Evolutionary conservation across 2,797 vertebrate species (phyloP).

Genomic region (Cichlasoma orientale): DNA sequence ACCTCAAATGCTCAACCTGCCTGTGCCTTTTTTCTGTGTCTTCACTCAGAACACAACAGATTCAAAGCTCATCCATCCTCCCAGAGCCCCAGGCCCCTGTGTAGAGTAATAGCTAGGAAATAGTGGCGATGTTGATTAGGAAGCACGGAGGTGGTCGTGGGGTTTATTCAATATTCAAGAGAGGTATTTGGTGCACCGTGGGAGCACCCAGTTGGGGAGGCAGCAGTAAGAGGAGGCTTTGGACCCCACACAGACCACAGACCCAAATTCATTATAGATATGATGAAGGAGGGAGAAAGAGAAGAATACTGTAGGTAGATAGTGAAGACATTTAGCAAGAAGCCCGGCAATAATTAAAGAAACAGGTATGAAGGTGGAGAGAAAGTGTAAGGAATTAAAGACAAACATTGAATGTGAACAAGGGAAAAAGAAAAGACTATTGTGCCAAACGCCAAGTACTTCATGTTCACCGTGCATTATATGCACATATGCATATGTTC

Average conservation of each 20-base stretch:
- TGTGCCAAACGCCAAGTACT: background rate
- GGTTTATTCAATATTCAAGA: slow-evolving; percentile 79
- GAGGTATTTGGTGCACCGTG: slow-evolving; percentile 75
- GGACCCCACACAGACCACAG: slow-evolving; percentile 61
- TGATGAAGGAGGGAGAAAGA: slow-evolving; percentile 14
- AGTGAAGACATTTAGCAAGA: background rate
- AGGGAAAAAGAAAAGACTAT: background rate
- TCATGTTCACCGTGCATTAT: background rate
- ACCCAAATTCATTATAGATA: slow-evolving; percentile 64
- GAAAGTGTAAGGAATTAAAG: background rate
- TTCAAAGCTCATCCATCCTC: slow-evolving; percentile 53
- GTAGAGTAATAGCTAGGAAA: slow-evolving; percentile 58
- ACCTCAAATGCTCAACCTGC: slow-evolving; percentile 47
- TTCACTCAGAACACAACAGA: slow-evolving; percentile 42
- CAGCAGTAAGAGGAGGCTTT: slow-evolving; percentile 48
- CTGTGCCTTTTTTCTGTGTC: slow-evolving; percentile 40
- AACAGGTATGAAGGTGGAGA: slow-evolving; percentile 1
- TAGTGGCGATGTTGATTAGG: slow-evolving; percentile 65
- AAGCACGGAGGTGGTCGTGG: slow-evolving; percentile 62
- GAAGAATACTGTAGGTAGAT: slow-evolving; percentile 11
- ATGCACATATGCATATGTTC: background rate
- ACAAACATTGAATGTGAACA: background rate
- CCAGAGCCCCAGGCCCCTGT: slow-evolving; percentile 30
- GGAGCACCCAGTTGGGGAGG: slow-evolving; percentile 67
- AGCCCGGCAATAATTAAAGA: slow-evolving; percentile 1